Evolutionary conservation across 2,888 invertebrate species (phyloP).

Genomic region (Caenorhabditis auriculariae): DNA sequence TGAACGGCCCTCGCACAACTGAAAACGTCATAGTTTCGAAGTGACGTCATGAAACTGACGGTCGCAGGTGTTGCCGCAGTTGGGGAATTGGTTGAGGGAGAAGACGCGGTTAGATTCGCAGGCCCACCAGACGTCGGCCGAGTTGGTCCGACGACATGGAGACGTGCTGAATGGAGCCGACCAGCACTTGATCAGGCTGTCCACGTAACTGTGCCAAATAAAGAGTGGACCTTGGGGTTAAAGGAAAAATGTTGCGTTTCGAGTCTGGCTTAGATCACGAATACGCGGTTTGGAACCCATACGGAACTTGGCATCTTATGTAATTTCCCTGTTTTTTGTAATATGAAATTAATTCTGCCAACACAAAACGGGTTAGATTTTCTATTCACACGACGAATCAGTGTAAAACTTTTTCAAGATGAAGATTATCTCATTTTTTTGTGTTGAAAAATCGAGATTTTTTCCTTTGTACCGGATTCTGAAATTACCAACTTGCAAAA

Average conservation of each 20-base stretch:
- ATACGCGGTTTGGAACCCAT: not conserved
- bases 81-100: slow-evolving; percentile 34
- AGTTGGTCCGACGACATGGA: slow-evolving; percentile 23
- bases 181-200: slow-evolving; percentile 40
- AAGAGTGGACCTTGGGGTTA: not conserved
- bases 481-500: no score
- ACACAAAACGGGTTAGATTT: no score
- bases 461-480: no score
- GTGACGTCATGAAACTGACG: slow-evolving; percentile 7
- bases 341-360: no score
- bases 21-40: not conserved
- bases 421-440: no score
- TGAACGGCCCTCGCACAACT: slow-evolving; percentile 24
- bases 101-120: slow-evolving; percentile 36
- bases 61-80: slow-evolving; percentile 34
- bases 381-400: no score
- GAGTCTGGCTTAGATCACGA: not conserved
- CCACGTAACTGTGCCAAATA: slow-evolving; percentile 18
- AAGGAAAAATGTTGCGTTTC: not conserved
- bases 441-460: no score
- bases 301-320: no score
- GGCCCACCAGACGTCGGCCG: slow-evolving; percentile 40
- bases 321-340: no score
- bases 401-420: no score
- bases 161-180: slow-evolving; percentile 37